Conservation (phyloP, 2,113 vertebrate species). For the Marmota flaviventris region DNA sequence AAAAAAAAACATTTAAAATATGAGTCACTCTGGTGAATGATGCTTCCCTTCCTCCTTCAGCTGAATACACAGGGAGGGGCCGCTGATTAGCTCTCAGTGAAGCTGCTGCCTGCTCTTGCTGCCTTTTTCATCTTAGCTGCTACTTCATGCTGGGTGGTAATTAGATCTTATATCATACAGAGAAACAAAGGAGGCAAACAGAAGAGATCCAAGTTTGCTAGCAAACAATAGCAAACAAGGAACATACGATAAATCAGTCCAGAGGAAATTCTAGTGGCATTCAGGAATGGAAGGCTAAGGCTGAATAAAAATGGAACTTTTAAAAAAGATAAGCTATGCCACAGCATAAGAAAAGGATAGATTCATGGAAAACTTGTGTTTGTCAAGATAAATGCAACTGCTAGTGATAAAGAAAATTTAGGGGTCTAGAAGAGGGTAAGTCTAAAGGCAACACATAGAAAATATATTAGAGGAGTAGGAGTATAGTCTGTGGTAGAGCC, state of each 20-base stretch:
- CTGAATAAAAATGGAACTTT: constrained; percentile 10
- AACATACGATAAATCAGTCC: constrained; percentile 29
- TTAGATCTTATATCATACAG: constrained; percentile 35
- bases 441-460: neutral
- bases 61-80: neutral
- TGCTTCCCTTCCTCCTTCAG: neutral
- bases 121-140: constrained; percentile 24
- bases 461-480: neutral
- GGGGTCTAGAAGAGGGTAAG: neutral
- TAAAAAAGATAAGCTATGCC: neutral
- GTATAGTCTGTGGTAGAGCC: neutral
- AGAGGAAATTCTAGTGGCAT: constrained; percentile 49
- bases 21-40: constrained; percentile 4
- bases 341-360: neutral
- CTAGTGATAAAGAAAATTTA: neutral
- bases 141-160: constrained; percentile 67
- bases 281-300: neutral
- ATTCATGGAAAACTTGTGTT: neutral
- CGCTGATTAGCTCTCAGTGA: neutral
- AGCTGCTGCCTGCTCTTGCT: constrained; percentile 25
- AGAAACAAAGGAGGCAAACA: constrained; percentile 55
- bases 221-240: constrained; percentile 55
- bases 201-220: constrained; percentile 59
- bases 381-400: constrained; percentile 24
- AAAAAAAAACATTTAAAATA: constrained; percentile 13